A percentile compares a stretch with the other conserved stretches of the same genome.
Conservation (phyloP, 2,888 invertebrate genomes). For the Chelonus formosanus region DNA sequence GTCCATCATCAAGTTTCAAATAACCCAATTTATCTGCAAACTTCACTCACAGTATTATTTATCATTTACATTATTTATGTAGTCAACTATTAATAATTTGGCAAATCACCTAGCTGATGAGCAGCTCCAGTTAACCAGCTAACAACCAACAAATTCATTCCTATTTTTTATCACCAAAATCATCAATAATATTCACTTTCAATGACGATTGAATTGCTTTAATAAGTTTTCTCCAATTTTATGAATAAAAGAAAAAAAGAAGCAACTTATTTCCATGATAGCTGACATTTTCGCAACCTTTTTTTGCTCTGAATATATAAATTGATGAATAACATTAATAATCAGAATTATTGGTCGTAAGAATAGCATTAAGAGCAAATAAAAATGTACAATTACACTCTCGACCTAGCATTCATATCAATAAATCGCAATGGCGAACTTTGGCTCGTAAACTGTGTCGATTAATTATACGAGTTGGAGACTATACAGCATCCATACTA, state of each 20-base stretch:
- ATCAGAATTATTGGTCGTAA: not conserved
- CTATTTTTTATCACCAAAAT: too few species aligned
- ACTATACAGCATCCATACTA: slow-evolving; percentile 32
- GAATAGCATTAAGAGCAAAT: not conserved
- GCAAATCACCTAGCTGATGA: too few species aligned
- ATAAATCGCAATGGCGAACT: slow-evolving; percentile 46
- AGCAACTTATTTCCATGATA: too few species aligned
- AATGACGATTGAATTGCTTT: too few species aligned
- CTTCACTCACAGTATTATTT: not conserved
- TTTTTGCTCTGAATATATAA: too few species aligned
- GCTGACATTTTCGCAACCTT: too few species aligned
- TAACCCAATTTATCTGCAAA: slow-evolving; percentile 1
- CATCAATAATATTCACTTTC: too few species aligned
- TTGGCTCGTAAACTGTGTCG: slow-evolving; percentile 32
- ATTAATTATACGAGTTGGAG: slow-evolving; percentile 48
- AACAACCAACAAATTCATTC: too few species aligned
- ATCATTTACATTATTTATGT: not conserved
- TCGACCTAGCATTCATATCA: slow-evolving; percentile 36
- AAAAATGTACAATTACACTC: slow-evolving; percentile 1
- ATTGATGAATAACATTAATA: not conserved
- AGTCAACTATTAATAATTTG: too few species aligned
- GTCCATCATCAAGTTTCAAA: slow-evolving; percentile 6
- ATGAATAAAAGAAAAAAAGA: too few species aligned
- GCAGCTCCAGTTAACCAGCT: too few species aligned
- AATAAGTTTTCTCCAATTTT: too few species aligned